Evolutionary conservation across 2,888 invertebrate genomes (phyloP), one percentile per base, ranked within the genome.

Genomic region (Autographa gamma): DNA sequence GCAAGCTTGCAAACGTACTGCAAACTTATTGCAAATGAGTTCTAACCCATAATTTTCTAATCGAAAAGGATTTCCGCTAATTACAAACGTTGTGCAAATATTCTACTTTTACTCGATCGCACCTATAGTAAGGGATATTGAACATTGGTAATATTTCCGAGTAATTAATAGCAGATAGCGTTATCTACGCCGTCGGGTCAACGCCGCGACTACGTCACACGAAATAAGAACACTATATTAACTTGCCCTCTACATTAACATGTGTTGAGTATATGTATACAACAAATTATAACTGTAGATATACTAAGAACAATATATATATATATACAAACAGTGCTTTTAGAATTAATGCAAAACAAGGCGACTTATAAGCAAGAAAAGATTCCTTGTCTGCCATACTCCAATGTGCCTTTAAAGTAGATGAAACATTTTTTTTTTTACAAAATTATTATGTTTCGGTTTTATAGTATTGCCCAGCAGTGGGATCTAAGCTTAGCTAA

Each of bases 81-180:
- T 25, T 3, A 25, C 3, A 25, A 25, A 25, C 1, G 25, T 25
- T 25, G 25, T 25, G 25, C 25, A 25, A 25, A 25, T 25, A 25
- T 25, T 25, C 25, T 3, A 16, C 4, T 11, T 43, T 43, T 5
- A 16, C 43, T 31, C 31, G 54, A 59, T 41, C 25, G n/a, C 48
- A 56, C 19, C 31, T n/a, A 56, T 64, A 66, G 66, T 73, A 71
- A 31, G 58, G 18, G 38, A 56, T 61, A 69, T 68, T 38, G 66
- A 54, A 43, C 38, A 71, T 79, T 80, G 73, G 79, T 82, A 73
- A 79, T 82, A 79, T 77, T 86, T 83, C 85, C 77, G 72, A 86
- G 85, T 85, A 87, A 88, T 87, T 88, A 88, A 79, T 86, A 85
- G 74, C 71, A 78, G 89, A 90, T 88, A 88, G 72, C 77, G 82